Evolutionary conservation across 2,888 invertebrate species (phyloP), one percentile per base, ranked within the genome.

Genomic region (Ophioninae sp.): DNA sequence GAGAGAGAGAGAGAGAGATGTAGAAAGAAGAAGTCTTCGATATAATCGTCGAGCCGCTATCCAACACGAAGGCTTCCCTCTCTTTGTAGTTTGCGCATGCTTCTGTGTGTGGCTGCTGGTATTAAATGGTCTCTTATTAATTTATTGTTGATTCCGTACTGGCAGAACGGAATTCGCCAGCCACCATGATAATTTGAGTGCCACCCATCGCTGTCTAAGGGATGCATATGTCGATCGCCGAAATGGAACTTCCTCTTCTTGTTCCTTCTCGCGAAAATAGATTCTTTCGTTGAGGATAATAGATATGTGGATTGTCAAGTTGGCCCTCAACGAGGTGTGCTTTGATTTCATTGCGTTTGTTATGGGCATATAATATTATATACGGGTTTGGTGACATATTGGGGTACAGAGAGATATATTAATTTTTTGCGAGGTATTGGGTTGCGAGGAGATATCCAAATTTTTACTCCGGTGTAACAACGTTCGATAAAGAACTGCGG

Each of bases 41-140:
- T 84, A 84, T 84, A 84, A 84, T 84, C 81, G 84, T 81, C 84
- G 84, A 84, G 81, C 81, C 75, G 78, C 79, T 84, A 84, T 81
- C 84, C 81, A 84, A 81, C 84, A 79, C 72, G 75, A 73, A 73
- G 50, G 73, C 41, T 41, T 79, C 57, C 23, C 67, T 76, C 67
- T 37, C 68, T 20, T 59, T 67, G 72, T 39, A 59, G 75, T 68
- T 77, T 77, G 70, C 23, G 57, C 44, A 76, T 56, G 79, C 79
- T 74, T 77, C 80, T 81, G 77, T 59, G 76, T 76, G 79, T 72
- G 72, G 76, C 67, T 76, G 75, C 68, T 41, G 61, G 56, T 23
- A 62, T 73, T 8, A 61, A 21, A 62, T 67, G 64, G 67, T 23
- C 79, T 44, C 74, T 84, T 75, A 79, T 81, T 84, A 81, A 84